phyloP scores from a whole-genome alignment of 2,113 vertebrate genomes.

The Catharus bicknelli region DNA sequence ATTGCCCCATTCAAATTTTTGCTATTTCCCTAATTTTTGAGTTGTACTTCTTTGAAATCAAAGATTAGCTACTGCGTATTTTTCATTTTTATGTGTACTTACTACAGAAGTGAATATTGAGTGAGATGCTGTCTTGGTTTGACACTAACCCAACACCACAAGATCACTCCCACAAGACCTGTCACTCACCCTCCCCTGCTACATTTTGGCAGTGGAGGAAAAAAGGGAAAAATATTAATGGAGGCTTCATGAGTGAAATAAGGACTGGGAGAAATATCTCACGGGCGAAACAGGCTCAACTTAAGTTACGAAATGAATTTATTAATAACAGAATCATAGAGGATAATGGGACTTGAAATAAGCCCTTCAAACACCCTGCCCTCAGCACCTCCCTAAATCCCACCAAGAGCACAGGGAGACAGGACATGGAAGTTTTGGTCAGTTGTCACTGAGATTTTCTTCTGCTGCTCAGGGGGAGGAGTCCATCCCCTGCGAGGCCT shows the following conservation, averaged over 20 bases:
- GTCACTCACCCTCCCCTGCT: not conserved
- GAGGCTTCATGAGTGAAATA: not conserved
- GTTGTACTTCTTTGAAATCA: not conserved
- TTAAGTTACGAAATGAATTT: not conserved
- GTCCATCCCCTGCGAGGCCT: not conserved
- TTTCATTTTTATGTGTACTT: not conserved
- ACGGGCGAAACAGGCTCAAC: not conserved
- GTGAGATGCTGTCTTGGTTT: not conserved
- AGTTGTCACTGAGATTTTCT: not conserved
- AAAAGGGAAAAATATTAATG: rapidly evolving
- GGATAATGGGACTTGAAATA: not conserved
- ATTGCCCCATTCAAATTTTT: rapidly evolving
- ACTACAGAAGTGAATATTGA: not conserved
- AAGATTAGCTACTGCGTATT: not conserved
- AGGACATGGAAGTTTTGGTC: not conserved
- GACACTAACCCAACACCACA: not conserved
- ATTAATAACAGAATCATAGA: not conserved
- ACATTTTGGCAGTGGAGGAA: no score
- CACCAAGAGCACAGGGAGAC: not conserved
- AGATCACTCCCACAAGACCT: not conserved
- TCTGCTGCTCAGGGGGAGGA: not conserved
- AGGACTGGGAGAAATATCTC: not conserved
- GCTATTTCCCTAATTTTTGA: not conserved
- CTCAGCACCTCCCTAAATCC: rapidly evolving
- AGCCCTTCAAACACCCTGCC: not conserved